These are phyloP conservation scores for Callyntrura guangdongensis DNA, from an alignment of 2,888 invertebrate genomes.

Conservation along the genomic window DNA sequence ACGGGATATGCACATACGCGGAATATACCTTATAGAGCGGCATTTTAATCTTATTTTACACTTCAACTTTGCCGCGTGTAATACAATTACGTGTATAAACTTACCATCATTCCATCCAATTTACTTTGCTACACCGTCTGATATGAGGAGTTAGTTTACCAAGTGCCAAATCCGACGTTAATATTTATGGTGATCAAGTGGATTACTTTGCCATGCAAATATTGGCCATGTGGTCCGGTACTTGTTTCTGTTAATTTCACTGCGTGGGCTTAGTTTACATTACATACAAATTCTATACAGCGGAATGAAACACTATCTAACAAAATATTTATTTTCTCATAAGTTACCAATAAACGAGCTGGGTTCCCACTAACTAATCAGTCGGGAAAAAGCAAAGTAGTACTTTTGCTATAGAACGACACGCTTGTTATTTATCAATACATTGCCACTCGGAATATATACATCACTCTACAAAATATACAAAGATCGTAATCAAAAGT, in stretches of 20 bases:
- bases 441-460: too few species aligned
- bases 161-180: slow-evolving; percentile 8
- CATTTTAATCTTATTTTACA: too few species aligned
- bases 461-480: too few species aligned
- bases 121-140: slow-evolving; percentile 14
- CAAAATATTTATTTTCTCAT: not conserved
- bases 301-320: not conserved
- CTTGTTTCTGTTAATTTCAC: slow-evolving; percentile 38
- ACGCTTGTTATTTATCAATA: too few species aligned
- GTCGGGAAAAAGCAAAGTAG: too few species aligned
- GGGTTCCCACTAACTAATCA: too few species aligned
- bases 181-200: slow-evolving; percentile 43
- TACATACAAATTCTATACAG: too few species aligned
- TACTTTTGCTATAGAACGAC: too few species aligned
- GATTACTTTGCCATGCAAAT: slow-evolving; percentile 53
- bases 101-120: not conserved
- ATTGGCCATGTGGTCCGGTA: slow-evolving; percentile 28
- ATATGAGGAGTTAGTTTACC: slow-evolving; percentile 29
- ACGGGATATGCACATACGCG: too few species aligned
- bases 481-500: too few species aligned
- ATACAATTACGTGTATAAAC: not conserved
- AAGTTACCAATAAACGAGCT: not conserved
- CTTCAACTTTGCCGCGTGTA: too few species aligned
- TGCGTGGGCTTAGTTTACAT: not conserved
- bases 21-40: too few species aligned